These are phyloP conservation scores for Onychomys torridus DNA, from an alignment of 2,797 vertebrate genomes.

Conservation along the genomic window DNA sequence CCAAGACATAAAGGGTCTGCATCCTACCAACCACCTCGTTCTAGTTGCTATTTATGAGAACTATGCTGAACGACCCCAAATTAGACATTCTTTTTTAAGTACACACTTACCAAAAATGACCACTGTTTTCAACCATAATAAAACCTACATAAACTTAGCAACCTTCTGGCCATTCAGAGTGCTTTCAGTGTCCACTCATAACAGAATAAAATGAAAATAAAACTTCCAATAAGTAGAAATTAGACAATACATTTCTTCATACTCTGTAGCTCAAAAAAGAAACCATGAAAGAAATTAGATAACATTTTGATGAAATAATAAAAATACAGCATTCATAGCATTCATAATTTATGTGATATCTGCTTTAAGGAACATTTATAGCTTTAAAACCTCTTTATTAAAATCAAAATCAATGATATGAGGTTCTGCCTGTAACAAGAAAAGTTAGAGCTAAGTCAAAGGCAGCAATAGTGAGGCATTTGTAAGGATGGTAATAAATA, in stretches of 20 bases:
- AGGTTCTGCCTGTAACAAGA: not conserved
- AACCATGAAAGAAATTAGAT: not conserved
- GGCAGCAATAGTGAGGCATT: not conserved
- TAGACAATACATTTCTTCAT: not conserved
- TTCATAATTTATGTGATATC: not conserved
- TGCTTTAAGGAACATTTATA: not conserved
- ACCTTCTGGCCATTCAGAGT: not conserved
- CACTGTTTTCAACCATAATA: not conserved
- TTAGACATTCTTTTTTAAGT: not conserved
- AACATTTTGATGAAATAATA: not conserved
- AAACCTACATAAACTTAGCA: not conserved
- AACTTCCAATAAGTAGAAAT: not conserved
- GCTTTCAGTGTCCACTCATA: not conserved
- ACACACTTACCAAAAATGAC: not conserved
- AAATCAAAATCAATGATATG: not conserved
- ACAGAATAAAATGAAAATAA: not conserved
- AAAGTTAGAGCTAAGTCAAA: not conserved
- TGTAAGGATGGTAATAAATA: not conserved
- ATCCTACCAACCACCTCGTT: not conserved
- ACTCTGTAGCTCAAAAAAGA: not conserved
- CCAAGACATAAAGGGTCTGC: not conserved
- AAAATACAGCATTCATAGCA: not conserved
- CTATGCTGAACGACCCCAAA: not conserved
- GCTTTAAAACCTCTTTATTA: not conserved
- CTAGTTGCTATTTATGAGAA: not conserved